Base-by-base conservation (phyloP, 1,140 invertebrate genomes). In the Zelostemma sp. region DNA sequence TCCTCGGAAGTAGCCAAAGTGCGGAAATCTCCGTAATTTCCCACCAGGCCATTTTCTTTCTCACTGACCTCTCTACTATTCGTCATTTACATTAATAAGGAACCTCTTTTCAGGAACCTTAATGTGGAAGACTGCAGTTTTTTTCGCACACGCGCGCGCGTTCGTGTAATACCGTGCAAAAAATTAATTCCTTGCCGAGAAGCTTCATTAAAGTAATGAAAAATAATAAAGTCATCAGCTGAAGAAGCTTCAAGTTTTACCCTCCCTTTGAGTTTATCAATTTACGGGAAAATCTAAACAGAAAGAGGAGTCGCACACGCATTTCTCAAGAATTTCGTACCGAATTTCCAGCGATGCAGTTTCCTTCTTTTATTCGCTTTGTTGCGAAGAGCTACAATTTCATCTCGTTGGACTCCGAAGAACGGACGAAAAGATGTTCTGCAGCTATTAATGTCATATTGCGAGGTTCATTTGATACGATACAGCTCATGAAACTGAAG, bases 1-100 rank as follows among this genome's bases (percentile, higher is more conserved):
- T n/a, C n/a, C 48, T 61, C 25, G 17, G n/a, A 48, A 47, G 25
- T 55, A 61, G 51, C 53, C 43, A 31, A 62, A 68, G 55, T 64
- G 56, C 60, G 46, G 67, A 69, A 64, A 64, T 69, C 50, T 57
- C 46, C 11, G 56, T 64, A 64, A 69, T 69, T 69, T 69, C 57
- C 56, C 60, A 47, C 40, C 60, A 59, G 46, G 38, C 55, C 49
- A 62, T 68, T 61, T 68, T 62, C 54, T 58, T 57, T 40, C 57
- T 51, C 40, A 25, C 47, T 61, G 38, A 43, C 35, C 51, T 53
- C 33, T 14, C 58, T 51, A 18, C 28, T 41, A 25, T 49, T 55
- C 50, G 54, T 19, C 48, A 55, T 68, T 62, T 61, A 57, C 51
- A 68, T 51, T 67, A 53, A 61, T 61, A 67, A 58, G 45, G 28